A percentile compares a stretch with the other conserved stretches of the same genome.
phyloP scores from a whole-genome alignment of 2,888 invertebrate species.

The Caenorhabditis doughertyi region DNA sequence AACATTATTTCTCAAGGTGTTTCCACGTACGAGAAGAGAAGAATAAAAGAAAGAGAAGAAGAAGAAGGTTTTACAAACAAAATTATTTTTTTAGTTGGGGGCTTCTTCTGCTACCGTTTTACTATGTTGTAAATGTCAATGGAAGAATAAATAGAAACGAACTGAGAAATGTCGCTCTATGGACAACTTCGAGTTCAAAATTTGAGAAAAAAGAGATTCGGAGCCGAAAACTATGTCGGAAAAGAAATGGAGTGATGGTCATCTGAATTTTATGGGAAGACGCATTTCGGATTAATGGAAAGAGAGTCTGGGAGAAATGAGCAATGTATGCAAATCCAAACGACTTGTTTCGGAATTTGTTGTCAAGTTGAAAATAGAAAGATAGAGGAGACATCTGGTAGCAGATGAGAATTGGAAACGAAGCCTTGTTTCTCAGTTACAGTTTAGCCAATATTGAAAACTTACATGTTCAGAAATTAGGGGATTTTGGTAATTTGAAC shows the following conservation, averaged over 20 bases:
- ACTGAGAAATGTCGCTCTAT: neutral
- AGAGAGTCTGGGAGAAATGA: slow-evolving; percentile 3
- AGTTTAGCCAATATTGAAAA: too few species aligned
- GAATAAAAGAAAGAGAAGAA: neutral
- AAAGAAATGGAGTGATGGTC: slow-evolving; percentile 23
- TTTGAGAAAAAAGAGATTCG: neutral
- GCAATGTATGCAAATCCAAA: slow-evolving; percentile 38
- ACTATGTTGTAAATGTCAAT: slow-evolving; percentile 41
- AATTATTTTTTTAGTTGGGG: slow-evolving; percentile 8
- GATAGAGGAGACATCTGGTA: neutral
- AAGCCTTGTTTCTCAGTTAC: too few species aligned
- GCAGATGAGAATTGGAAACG: neutral
- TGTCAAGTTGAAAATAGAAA: neutral
- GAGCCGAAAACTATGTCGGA: neutral
- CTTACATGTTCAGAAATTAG: too few species aligned
- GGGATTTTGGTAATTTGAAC: too few species aligned
- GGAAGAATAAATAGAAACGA: slow-evolving; percentile 16
- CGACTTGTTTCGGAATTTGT: slow-evolving; percentile 33
- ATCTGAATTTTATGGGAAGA: slow-evolving; percentile 33
- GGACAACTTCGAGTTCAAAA: neutral
- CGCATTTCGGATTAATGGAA: slow-evolving; percentile 54
- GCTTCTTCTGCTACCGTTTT: slow-evolving; percentile 3
- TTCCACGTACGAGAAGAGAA: too few species aligned
- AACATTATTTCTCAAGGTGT: slow-evolving; percentile 25
- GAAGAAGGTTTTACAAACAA: slow-evolving; percentile 62